Conservation (phyloP, 2,113 vertebrate genomes). For the Dipodomys stephensi region DNA sequence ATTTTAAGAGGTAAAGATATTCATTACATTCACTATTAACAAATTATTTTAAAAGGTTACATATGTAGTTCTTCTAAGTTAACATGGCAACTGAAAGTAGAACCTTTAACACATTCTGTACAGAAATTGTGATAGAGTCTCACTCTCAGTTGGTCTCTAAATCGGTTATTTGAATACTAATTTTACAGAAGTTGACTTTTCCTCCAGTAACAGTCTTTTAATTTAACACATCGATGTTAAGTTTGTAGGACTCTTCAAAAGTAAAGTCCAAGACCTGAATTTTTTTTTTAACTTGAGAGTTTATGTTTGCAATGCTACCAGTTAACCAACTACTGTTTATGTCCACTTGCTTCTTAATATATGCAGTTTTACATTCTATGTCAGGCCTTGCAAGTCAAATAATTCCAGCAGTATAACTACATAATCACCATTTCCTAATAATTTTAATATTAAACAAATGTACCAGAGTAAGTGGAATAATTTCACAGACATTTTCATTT, state of each 20-base stretch:
- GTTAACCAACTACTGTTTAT: not conserved
- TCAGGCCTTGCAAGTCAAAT: not conserved
- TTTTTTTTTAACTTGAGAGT: not conserved
- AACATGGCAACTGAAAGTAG: not conserved
- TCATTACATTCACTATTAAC: too few species aligned
- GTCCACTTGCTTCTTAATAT: not conserved
- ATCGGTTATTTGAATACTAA: not conserved
- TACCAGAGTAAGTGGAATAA: not conserved
- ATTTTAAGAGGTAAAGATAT: too few species aligned
- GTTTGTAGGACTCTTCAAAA: not conserved
- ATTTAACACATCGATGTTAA: not conserved
- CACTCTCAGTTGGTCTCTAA: not conserved
- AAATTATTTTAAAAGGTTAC: not conserved
- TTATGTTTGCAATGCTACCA: rapidly evolving
- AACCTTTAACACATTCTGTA: not conserved
- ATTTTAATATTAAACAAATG: not conserved
- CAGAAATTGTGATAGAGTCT: not conserved
- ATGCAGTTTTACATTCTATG: not conserved
- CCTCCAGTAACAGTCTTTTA: not conserved
- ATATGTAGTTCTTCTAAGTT: not conserved
- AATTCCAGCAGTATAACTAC: not conserved
- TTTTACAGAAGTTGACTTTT: not conserved
- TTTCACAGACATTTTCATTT: not conserved
- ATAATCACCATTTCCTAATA: not conserved
- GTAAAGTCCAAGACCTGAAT: not conserved